phyloP scores from a whole-genome alignment of 2,797 vertebrate genomes.

The Synanceia verrucosa region DNA sequence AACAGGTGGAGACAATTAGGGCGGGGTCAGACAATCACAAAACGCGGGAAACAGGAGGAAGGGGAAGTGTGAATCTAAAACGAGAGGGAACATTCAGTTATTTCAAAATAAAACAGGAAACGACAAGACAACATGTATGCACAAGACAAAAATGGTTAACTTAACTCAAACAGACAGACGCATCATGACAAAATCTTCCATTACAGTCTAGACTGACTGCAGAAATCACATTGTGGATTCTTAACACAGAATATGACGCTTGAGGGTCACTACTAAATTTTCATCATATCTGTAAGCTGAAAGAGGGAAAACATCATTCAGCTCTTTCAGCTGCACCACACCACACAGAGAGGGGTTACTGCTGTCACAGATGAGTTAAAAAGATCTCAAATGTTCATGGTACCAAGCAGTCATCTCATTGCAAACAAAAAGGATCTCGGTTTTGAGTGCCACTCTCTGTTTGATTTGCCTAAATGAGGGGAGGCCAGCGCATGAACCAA shows the following conservation, averaged over 20 bases:
- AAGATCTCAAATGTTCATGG: conserved; percentile 34
- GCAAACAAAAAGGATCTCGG: conserved; percentile 50
- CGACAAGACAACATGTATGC: no score
- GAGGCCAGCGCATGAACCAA: conserved; percentile 39
- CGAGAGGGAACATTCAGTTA: no score
- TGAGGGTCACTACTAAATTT: conserved; percentile 27
- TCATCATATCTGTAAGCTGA: conserved; percentile 24
- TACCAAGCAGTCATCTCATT: conserved; percentile 39
- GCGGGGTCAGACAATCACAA: no score
- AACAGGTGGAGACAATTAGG: no score
- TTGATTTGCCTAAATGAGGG: conserved; percentile 39
- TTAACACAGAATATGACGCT: conserved; percentile 26
- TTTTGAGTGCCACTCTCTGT: conserved; percentile 39
- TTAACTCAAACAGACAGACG: no score
- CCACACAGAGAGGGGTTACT: conserved; percentile 12
- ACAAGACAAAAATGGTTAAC: no score
- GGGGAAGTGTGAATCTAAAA: no score
- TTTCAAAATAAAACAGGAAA: no score
- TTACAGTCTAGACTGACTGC: background rate
- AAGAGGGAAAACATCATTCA: conserved; percentile 43
- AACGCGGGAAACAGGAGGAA: no score
- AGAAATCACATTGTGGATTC: background rate
- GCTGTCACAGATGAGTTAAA: conserved; percentile 10
- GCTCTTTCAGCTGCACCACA: conserved; percentile 27
- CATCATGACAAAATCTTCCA: no score